Conservation (phyloP, 2,113 vertebrate genomes). For the Zosterops hypoxanthus region DNA sequence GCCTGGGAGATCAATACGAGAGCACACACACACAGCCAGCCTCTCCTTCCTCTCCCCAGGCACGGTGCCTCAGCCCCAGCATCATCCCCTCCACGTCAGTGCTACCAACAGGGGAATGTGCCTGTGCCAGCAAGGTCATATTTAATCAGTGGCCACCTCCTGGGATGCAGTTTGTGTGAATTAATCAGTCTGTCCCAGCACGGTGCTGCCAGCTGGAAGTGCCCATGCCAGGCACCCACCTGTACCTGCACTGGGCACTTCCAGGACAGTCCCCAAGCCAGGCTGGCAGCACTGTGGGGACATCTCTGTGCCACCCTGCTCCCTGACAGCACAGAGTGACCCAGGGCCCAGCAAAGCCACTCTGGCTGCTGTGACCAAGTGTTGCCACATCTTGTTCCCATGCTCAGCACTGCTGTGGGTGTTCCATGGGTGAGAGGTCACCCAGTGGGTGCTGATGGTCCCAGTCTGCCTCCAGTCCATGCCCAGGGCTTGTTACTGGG, state of each 20-base stretch:
- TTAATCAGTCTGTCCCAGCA: neutral
- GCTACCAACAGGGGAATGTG: neutral
- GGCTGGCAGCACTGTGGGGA: neutral
- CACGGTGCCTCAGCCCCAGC: neutral
- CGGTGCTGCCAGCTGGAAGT: neutral
- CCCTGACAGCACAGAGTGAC: neutral
- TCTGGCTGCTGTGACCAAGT: neutral
- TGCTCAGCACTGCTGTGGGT: neutral
- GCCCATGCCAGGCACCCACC: neutral
- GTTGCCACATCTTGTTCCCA: neutral
- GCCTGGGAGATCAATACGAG: neutral
- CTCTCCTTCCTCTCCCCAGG: neutral
- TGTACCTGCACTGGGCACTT: neutral
- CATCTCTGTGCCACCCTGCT: neutral
- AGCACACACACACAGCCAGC: neutral
- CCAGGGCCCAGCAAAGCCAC: neutral
- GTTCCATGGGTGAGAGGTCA: neutral
- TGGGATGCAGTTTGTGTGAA: neutral
- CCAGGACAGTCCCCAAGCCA: neutral
- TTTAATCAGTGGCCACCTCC: constrained; percentile 5
- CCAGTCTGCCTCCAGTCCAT: neutral
- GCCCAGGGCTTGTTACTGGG: neutral
- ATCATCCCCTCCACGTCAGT: neutral
- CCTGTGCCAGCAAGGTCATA: constrained; percentile 2
- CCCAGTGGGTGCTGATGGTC: fast-evolving